Evolutionary conservation across 2,113 vertebrate species (phyloP).

Genomic region (Eidolon helvum): DNA sequence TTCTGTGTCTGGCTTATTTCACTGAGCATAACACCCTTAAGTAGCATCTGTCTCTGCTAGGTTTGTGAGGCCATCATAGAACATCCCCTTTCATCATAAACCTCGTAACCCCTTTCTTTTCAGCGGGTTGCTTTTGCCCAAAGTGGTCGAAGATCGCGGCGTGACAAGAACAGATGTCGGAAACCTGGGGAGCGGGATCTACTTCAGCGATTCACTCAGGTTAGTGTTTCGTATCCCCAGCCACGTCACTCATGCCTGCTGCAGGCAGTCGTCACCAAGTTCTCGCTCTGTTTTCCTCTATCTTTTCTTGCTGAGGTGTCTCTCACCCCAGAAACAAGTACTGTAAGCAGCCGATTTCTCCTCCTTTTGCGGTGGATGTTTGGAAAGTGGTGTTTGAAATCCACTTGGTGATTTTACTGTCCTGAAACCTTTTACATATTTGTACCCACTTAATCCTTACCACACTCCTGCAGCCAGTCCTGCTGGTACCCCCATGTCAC

Average conservation of each 20-base stretch:
- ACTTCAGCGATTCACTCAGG: conserved; percentile 89
- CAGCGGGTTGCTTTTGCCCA: conserved; percentile 91
- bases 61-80: neutral
- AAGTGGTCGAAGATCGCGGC: conserved; percentile 86
- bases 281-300: neutral
- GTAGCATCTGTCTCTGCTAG: neutral
- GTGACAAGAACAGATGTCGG: conserved; percentile 88
- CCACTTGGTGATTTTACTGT: neutral
- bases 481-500: neutral
- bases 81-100: neutral
- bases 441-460: neutral
- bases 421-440: neutral
- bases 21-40: neutral
- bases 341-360: neutral
- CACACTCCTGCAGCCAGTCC: neutral
- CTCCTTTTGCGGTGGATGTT: neutral
- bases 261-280: neutral
- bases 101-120: conserved; percentile 44
- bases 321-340: neutral
- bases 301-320: neutral
- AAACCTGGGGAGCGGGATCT: conserved; percentile 91
- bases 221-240: conserved; percentile 67
- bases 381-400: conserved; percentile 17
- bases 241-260: neutral
- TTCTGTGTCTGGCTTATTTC: neutral